These are phyloP conservation scores for Epinephelus cyanopodus DNA, from an alignment of 2,113 vertebrate species.

Conservation along the genomic window DNA sequence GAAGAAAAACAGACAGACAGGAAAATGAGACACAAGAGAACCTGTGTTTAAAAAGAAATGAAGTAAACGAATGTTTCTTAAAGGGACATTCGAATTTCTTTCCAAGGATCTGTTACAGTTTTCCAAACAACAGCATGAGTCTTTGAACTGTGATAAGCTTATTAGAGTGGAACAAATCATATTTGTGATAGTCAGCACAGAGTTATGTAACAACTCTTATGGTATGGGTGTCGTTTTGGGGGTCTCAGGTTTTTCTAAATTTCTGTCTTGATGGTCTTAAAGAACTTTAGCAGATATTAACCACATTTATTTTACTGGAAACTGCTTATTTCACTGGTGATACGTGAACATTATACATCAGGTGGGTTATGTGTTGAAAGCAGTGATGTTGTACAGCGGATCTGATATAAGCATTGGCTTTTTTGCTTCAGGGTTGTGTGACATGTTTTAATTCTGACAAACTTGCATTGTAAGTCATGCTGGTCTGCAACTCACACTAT, in stretches of 20 bases:
- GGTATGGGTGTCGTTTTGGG: neutral
- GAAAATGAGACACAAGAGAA: conserved; percentile 18
- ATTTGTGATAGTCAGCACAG: neutral
- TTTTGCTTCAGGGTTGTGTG: neutral
- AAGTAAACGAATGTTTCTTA: neutral
- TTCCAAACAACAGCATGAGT: conserved; percentile 7
- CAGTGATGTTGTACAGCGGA: neutral
- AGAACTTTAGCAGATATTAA: neutral
- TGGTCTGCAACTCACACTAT: neutral
- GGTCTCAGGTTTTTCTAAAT: neutral
- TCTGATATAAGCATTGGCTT: neutral
- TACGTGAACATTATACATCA: neutral
- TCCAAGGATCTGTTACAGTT: conserved; percentile 22
- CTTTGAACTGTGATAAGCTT: conserved; percentile 3
- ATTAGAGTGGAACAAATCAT: conserved; percentile 31
- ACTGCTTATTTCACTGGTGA: neutral
- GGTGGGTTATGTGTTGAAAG: neutral
- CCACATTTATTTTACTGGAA: neutral
- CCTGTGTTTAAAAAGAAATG: neutral
- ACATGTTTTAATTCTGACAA: neutral
- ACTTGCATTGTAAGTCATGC: neutral
- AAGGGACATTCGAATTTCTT: neutral
- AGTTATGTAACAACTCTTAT: conserved; percentile 11
- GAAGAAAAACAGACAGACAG: conserved; percentile 30
- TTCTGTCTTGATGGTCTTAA: neutral